Evolutionary conservation across 2,113 vertebrate genomes (phyloP).

Genomic region (Chauna torquata): DNA sequence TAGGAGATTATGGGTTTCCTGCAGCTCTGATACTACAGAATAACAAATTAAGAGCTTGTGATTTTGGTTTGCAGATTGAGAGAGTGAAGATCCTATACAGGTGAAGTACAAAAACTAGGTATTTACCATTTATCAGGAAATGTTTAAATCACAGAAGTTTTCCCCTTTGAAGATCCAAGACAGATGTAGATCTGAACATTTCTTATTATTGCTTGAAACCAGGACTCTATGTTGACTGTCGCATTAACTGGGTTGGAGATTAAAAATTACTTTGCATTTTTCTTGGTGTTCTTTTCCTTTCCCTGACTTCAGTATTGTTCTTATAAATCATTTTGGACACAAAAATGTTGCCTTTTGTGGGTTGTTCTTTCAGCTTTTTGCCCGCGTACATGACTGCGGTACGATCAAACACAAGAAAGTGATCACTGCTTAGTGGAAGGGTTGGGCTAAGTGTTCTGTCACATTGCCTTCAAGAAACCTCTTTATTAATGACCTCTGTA

Average conservation of each 20-base stretch:
- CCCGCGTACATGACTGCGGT: not conserved
- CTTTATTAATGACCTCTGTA: not conserved
- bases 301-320: not conserved
- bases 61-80: not conserved
- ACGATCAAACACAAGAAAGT: not conserved
- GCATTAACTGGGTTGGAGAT: conserved; percentile 18
- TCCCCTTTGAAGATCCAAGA: conserved; percentile 18
- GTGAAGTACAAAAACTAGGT: not conserved
- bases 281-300: not conserved
- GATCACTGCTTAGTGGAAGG: not conserved
- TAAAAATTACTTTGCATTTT: conserved; percentile 29
- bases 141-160: conserved; percentile 32
- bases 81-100: not conserved
- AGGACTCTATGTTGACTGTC: not conserved
- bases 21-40: conserved; percentile 13
- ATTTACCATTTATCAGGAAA: conserved; percentile 35
- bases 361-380: conserved; percentile 4
- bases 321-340: not conserved
- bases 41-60: not conserved
- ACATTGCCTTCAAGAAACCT: not conserved
- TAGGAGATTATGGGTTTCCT: conserved; percentile 34
- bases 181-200: not conserved
- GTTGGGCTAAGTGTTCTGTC: not conserved
- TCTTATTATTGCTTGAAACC: conserved; percentile 1
- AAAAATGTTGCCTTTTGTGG: not conserved